Conservation (phyloP, 2,888 invertebrate species). For the Isotomurus palustris region DNA sequence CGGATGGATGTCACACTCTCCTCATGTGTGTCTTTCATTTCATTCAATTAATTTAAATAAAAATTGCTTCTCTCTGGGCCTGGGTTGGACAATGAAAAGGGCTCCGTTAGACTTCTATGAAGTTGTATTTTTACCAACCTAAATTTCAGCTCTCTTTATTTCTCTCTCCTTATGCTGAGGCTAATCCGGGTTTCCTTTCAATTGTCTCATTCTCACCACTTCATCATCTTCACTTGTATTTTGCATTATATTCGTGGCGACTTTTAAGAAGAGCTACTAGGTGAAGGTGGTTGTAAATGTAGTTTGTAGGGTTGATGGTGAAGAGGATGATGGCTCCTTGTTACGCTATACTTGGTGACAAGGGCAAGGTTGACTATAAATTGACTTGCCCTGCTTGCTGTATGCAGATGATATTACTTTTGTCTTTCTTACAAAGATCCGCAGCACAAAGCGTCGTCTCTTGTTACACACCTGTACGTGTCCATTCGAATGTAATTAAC, state of each 20-base stretch:
- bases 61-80: neutral
- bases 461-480: no score
- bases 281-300: no score
- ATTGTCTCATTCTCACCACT: conserved; percentile 1
- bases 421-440: no score
- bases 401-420: no score
- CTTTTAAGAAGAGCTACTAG: no score
- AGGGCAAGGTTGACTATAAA: conserved; percentile 2
- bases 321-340: no score
- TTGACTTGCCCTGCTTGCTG: no score
- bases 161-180: conserved; percentile 4
- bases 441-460: no score
- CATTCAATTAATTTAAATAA: conserved; percentile 16
- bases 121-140: conserved; percentile 6
- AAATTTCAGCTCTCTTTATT: conserved; percentile 7
- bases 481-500: no score
- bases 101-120: conserved; percentile 3
- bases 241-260: neutral
- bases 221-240: neutral
- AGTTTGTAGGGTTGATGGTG: no score
- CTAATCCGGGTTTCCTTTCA: conserved; percentile 12
- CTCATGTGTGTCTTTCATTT: neutral
- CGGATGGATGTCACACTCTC: neutral
- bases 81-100: conserved; percentile 8
- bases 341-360: neutral